These are phyloP conservation scores for Leptopilina myrica DNA, from an alignment of 2,888 invertebrate genomes.

Conservation along the genomic window DNA sequence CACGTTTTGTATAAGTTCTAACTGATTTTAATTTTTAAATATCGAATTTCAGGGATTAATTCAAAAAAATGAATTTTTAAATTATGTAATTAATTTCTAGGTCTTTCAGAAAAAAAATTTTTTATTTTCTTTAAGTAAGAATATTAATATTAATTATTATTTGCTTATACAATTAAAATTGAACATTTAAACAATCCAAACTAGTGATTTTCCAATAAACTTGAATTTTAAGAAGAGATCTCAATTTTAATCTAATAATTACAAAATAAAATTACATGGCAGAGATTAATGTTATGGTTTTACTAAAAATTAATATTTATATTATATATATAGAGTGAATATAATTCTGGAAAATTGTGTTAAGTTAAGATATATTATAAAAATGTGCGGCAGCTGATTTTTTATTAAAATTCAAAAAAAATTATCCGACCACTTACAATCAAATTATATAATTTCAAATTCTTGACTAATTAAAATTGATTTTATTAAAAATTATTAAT, in stretches of 20 bases:
- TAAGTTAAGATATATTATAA: neutral
- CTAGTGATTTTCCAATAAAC: neutral
- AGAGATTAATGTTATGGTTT: conserved; percentile 11
- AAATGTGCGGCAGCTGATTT: neutral
- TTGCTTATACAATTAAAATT: too few relatives aligned
- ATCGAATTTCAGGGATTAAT: neutral
- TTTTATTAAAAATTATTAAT: too few relatives aligned
- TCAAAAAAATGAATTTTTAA: neutral
- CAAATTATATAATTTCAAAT: neutral
- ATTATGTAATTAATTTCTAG: too few relatives aligned
- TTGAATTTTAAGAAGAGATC: too few relatives aligned
- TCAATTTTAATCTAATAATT: too few relatives aligned
- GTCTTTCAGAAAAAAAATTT: neutral
- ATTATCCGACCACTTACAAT: neutral
- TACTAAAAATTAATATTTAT: neutral
- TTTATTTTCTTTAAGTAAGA: neutral
- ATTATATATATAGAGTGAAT: conserved; percentile 8
- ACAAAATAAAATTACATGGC: neutral
- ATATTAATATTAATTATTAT: too few relatives aligned
- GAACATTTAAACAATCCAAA: too few relatives aligned
- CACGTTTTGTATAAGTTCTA: too few relatives aligned
- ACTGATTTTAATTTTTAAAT: too few relatives aligned
- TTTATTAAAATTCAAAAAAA: neutral
- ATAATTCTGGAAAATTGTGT: neutral
- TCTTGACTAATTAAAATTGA: neutral